These are phyloP conservation scores for Heliangelus exortis DNA, from an alignment of 2,797 vertebrate genomes.

Conservation along the genomic window DNA sequence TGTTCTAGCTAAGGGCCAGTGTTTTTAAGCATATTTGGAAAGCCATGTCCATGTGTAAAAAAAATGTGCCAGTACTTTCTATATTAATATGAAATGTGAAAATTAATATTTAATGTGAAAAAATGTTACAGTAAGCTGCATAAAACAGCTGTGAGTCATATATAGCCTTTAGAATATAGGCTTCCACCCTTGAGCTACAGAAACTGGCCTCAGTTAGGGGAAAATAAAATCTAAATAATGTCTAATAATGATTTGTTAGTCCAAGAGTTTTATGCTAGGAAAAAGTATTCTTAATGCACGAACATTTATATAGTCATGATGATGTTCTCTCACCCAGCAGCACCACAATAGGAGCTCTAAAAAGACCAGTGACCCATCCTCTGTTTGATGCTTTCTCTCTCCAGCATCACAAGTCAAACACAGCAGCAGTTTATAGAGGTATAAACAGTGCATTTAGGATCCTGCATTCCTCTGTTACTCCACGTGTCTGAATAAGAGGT, in stretches of 20 bases:
- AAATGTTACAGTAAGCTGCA: not conserved
- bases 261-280: not conserved
- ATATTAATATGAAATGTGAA: not conserved
- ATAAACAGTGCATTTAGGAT: not conserved
- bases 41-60: not conserved
- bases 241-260: not conserved
- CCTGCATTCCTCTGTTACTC: not conserved
- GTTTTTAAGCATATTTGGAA: not conserved
- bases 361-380: not conserved
- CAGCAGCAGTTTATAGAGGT: rapidly evolving
- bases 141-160: not conserved
- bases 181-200: not conserved
- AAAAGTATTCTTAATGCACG: not conserved
- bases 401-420: not conserved
- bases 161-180: not conserved
- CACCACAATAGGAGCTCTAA: not conserved
- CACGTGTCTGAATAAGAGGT: rapidly evolving
- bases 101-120: not conserved
- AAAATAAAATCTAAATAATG: not conserved
- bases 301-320: not conserved
- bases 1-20: not conserved
- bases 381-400: not conserved
- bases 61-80: not conserved
- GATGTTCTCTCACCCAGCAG: not conserved
- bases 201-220: not conserved